Evolutionary conservation across 1,140 invertebrate species (phyloP), one percentile per base, ranked within the genome.

Genomic region (Drosophila pachea): DNA sequence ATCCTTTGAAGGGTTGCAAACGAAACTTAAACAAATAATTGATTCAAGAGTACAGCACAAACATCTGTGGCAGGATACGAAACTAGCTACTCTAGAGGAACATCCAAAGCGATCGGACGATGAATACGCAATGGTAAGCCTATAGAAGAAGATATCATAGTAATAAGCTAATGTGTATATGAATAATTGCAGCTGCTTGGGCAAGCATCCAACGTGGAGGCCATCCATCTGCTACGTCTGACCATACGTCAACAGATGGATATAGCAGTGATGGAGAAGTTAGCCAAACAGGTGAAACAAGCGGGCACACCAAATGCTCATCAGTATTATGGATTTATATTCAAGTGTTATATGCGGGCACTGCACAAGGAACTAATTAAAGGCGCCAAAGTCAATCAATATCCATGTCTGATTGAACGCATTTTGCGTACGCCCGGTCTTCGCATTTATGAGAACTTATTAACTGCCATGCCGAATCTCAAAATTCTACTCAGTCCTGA

Each of bases 291-390:
- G 4, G 65, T 64, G 36, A 16, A 68, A 4, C 5, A 31, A 4
- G 11, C n/a, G 4, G 3, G 31, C 4, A 40, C 35, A 0, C 0
- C 7, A 2, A 22, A 3, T 0, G 62, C 68, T 2, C 8, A 22
- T 0, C 4, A 54, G 31, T 58, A 42, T 0, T 74, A 68, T 38
- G 32, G 29, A 7, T 74, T 64, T 9, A 4, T 74, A 0, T 68
- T 75, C 29, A 43, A 58, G 9, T 56, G 65, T 49, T 59, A 68
- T 5, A 38, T 75, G 43, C 4, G 16, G 0, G 71, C 65, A 4
- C 58, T 59, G 11, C 22, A 40, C 2, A 11, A 16, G 4, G 31
- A 33, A 2, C 6, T 55, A 4, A 68, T 68, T 22, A 8, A 7
- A 4, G 14, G 16, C 0, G 14, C 59, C 0, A 16, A 31, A 4